Conservation (phyloP, 2,113 vertebrate species). For the Morone saxatilis region DNA sequence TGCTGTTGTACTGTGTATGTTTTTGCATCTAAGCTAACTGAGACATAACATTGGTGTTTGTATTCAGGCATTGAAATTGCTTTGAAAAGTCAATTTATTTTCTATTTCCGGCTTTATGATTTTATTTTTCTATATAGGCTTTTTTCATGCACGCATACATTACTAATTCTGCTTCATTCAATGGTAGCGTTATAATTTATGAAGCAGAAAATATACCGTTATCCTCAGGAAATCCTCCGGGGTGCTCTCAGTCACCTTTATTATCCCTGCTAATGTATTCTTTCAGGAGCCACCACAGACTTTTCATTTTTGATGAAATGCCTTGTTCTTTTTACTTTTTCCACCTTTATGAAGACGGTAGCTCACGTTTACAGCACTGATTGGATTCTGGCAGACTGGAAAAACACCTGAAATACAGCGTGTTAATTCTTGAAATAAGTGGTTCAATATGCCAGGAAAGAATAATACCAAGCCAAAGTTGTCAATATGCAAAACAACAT, state of each 20-base stretch:
- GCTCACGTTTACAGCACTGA: not conserved
- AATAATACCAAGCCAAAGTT: not conserved
- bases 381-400: not conserved
- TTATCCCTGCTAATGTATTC: conserved; percentile 43
- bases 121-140: conserved; percentile 15
- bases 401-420: conserved; percentile 3
- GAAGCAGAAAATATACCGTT: conserved; percentile 30
- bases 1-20: not conserved
- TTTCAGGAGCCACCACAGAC: conserved; percentile 1
- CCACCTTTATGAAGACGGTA: not conserved
- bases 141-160: not conserved
- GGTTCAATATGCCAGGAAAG: not conserved
- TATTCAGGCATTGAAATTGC: not conserved
- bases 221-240: conserved; percentile 40
- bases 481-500: conserved; percentile 56
- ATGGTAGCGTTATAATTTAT: conserved; percentile 36
- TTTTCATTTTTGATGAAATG: conserved; percentile 37
- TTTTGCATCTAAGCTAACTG: conserved; percentile 1
- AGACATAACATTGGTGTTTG: not conserved
- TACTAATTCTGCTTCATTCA: not conserved
- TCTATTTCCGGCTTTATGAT: not conserved
- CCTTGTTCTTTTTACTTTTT: conserved; percentile 7
- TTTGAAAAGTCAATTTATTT: not conserved
- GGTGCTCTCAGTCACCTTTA: conserved; percentile 51
- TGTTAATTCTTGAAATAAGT: conserved; percentile 16